These are phyloP conservation scores for Chlorops oryzae DNA, from an alignment of 1,140 invertebrate species.

Conservation along the genomic window DNA sequence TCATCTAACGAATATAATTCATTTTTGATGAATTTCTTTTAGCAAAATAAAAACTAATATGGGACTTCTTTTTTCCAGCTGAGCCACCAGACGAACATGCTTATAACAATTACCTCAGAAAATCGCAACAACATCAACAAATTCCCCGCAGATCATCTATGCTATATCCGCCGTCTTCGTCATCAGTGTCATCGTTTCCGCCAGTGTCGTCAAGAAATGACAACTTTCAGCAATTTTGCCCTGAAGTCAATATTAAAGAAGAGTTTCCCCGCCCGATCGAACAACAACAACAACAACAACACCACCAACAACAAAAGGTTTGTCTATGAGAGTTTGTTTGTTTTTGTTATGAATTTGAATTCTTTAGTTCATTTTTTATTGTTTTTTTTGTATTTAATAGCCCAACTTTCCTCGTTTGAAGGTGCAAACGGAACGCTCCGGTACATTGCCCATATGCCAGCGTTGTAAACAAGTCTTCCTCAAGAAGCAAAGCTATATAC, in stretches of 20 bases:
- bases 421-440: slow-evolving; percentile 29
- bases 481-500: slow-evolving; percentile 35
- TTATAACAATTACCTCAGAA: too few species aligned
- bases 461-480: slow-evolving; percentile 45
- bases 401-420: slow-evolving; percentile 35
- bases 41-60: too few species aligned
- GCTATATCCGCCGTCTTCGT: too few species aligned
- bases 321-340: background rate
- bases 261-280: background rate
- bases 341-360: background rate
- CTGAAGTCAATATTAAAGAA: background rate
- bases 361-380: background rate
- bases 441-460: slow-evolving; percentile 36
- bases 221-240: background rate
- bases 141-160: too few species aligned
- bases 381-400: slow-evolving; percentile 9
- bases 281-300: background rate
- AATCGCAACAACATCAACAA: too few species aligned
- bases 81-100: slow-evolving; percentile 34
- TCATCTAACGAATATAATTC: too few species aligned
- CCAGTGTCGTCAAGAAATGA: too few species aligned
- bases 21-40: too few species aligned
- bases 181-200: too few species aligned
- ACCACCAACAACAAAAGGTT: background rate
- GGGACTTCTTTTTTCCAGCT: slow-evolving; percentile 22